Percentiles rank a stretch among this genome's conserved stretches.
phyloP scores from a whole-genome alignment of 1,140 invertebrate genomes.

The Drosophila cardini region DNA sequence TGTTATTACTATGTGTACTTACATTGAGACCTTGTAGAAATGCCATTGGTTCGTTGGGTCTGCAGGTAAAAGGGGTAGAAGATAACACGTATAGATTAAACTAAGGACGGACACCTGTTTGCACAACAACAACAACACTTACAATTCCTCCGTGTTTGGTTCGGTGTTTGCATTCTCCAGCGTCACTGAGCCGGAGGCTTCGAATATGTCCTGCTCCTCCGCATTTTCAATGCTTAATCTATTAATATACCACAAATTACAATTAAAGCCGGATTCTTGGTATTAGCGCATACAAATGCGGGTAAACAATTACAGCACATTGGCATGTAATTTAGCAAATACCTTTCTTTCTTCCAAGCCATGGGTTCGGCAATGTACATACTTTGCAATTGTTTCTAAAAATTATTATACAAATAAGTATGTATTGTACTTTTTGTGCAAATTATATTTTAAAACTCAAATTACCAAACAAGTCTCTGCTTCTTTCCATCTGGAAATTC shows the following conservation, averaged over 20 bases:
- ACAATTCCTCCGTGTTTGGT: slow-evolving; percentile 36
- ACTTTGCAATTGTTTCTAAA: background rate
- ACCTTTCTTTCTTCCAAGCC: slow-evolving; percentile 68
- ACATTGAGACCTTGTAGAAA: slow-evolving; percentile 76
- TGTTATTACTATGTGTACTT: slow-evolving; percentile 29
- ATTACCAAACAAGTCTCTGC: slow-evolving; percentile 17
- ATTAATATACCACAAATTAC: background rate
- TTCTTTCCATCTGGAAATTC: slow-evolving; percentile 16
- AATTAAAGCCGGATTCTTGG: background rate
- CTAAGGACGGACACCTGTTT: slow-evolving; percentile 26
- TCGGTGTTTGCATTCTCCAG: slow-evolving; percentile 47
- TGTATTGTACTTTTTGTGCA: slow-evolving; percentile 9
- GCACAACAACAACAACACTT: background rate
- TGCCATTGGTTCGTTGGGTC: slow-evolving; percentile 64
- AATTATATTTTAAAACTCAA: slow-evolving; percentile 15
- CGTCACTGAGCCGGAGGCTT: slow-evolving; percentile 25
- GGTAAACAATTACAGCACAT: background rate
- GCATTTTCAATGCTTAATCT: slow-evolving; percentile 25
- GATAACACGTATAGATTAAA: slow-evolving; percentile 1
- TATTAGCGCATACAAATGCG: background rate
- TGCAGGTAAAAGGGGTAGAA: slow-evolving; percentile 30
- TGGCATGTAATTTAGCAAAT: slow-evolving; percentile 15
- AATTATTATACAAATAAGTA: slow-evolving; percentile 7
- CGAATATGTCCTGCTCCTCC: slow-evolving; percentile 29
- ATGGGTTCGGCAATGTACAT: slow-evolving; percentile 35